Conservation (phyloP, 2,113 vertebrate species). For the Gobius niger region DNA sequence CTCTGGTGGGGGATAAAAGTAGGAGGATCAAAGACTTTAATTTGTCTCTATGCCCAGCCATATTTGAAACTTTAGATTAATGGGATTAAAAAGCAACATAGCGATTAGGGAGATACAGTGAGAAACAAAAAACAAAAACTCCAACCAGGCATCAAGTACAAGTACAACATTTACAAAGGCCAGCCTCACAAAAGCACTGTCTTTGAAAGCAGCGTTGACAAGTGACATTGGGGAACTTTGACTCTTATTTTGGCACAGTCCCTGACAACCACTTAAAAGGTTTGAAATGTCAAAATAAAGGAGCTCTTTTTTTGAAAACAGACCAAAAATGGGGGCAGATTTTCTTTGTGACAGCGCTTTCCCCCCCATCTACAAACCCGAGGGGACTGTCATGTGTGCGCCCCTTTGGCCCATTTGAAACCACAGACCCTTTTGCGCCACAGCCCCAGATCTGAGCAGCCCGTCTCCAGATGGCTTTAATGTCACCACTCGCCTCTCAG, state of each 20-base stretch:
- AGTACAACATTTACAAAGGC: background rate
- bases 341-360: conserved; percentile 9
- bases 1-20: too few relatives aligned
- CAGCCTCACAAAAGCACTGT: background rate
- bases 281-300: conserved; percentile 22
- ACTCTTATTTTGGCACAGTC: conserved; percentile 4
- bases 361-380: background rate
- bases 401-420: conserved; percentile 10
- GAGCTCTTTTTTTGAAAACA: background rate
- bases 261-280: conserved; percentile 8
- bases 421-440: conserved; percentile 23
- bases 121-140: background rate
- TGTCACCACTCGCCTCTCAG: conserved; percentile 54
- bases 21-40: too few relatives aligned
- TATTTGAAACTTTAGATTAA: too few relatives aligned
- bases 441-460: conserved; percentile 30
- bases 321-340: conserved; percentile 9
- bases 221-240: background rate
- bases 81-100: too few relatives aligned
- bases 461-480: conserved; percentile 68
- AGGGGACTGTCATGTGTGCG: conserved; percentile 6
- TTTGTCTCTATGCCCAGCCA: too few relatives aligned
- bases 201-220: background rate
- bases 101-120: too few relatives aligned
- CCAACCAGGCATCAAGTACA: background rate